Percentiles rank a stretch among this genome's conserved stretches.
These are phyloP conservation scores for Rhorus exstirpatorius DNA, from an alignment of 2,888 invertebrate genomes.

Conservation along the genomic window DNA sequence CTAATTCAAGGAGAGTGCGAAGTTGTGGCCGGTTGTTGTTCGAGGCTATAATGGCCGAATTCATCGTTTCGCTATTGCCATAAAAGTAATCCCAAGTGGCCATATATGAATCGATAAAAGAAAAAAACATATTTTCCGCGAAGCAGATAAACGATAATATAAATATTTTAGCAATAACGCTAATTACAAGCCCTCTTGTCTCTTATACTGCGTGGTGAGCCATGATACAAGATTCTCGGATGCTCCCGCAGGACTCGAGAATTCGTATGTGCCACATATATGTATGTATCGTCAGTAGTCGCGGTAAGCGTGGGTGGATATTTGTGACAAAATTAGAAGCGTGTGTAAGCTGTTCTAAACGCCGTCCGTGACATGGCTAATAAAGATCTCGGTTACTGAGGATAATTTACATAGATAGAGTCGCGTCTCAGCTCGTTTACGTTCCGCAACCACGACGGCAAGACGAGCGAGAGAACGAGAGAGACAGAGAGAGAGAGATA, in stretches of 20 bases:
- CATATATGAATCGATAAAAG: background rate
- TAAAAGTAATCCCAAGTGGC: background rate
- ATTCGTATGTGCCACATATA: slow-evolving; percentile 8
- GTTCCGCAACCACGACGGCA: slow-evolving; percentile 46
- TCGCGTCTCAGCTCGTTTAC: slow-evolving; percentile 50
- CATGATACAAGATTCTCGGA: background rate
- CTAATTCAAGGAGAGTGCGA: background rate
- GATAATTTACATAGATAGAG: slow-evolving; percentile 69
- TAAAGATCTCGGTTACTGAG: slow-evolving; percentile 66
- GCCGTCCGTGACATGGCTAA: slow-evolving; percentile 64
- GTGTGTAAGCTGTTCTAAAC: slow-evolving; percentile 63
- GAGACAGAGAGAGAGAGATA: slow-evolving; percentile 2
- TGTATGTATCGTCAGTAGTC: slow-evolving; percentile 9
- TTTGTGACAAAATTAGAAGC: slow-evolving; percentile 66
- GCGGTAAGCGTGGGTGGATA: slow-evolving; percentile 57
- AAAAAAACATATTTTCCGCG: background rate
- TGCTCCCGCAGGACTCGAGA: background rate
- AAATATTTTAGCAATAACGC: background rate
- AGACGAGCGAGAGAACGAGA: background rate
- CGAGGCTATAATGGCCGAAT: background rate
- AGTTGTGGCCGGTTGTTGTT: background rate
- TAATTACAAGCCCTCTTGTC: background rate
- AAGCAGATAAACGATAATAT: background rate
- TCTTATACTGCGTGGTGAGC: background rate
- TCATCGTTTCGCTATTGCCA: background rate